Evolutionary conservation across 1,140 invertebrate genomes (phyloP), one percentile per base, ranked within the genome.

Genomic region (Cepaea nemoralis): DNA sequence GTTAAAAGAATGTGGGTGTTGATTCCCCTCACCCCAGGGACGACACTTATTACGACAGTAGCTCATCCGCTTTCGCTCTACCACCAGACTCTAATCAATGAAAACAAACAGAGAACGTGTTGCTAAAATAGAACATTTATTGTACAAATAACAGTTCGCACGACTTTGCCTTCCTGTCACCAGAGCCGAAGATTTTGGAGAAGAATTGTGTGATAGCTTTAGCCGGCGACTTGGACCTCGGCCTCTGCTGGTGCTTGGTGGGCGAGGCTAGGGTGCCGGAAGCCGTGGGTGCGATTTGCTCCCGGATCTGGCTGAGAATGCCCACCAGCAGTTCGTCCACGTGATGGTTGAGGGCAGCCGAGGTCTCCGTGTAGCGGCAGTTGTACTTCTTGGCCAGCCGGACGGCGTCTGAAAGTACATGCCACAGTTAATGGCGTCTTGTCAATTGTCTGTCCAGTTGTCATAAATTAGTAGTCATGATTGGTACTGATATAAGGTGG

Each of bases 361-460:
- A 96, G 0, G 95, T 95, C 88, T 96, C 96, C 84, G 96, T 96
- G 87, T 95, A 96, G 87, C 96, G 95, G 87, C 95, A 95, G 42
- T 94, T 93, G 84, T 94, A 94, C 39, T 93, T 93, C 81, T 93
- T 94, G 31, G 95, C 95, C 67, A 95, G 86, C 0, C 79, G 42
- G 35, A 86, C 82, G 22, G 87, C 90, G 70, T 91, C 90, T 91
- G 86, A 12, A 63, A n/a, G n/a, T n/a, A n/a, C n/a, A n/a, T n/a
- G n/a, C n/a, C n/a, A n/a, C n/a, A n/a, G n/a, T n/a, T n/a, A n/a
- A n/a, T n/a, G n/a, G n/a, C n/a, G n/a, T n/a, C n/a, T n/a, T n/a
- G n/a, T n/a, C n/a, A n/a, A n/a, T n/a, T n/a, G n/a, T n/a, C n/a
- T n/a, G n/a, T n/a, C n/a, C n/a, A n/a, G n/a, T n/a, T n/a, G n/a